These are phyloP conservation scores for Pseudococcus viburni DNA, from an alignment of 2,888 invertebrate genomes.

Conservation along the genomic window DNA sequence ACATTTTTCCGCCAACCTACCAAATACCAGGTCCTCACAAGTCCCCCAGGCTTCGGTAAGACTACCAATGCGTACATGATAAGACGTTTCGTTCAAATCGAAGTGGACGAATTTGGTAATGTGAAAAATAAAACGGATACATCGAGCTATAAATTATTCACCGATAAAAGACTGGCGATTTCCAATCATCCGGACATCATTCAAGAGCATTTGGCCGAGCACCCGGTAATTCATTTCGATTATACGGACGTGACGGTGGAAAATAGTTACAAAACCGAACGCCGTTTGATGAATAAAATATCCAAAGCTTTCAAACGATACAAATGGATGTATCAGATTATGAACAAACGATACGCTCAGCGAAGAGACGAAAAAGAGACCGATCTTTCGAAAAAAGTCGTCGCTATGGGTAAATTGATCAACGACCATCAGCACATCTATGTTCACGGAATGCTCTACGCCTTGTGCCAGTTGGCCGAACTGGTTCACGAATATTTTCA, in stretches of 20 bases:
- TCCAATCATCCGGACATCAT: neutral
- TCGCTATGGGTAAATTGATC: neutral
- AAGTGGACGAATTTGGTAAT: neutral
- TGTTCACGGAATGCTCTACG: neutral
- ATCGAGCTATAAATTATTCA: conserved; percentile 2
- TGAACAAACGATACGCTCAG: neutral
- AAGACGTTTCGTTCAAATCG: neutral
- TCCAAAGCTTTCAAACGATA: conserved; percentile 7
- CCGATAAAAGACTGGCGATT: neutral
- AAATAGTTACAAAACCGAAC: neutral
- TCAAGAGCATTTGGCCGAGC: neutral
- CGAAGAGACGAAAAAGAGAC: neutral
- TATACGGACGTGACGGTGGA: neutral
- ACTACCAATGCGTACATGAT: neutral
- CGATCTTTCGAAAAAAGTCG: neutral
- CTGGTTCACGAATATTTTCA: neutral
- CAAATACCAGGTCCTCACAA: neutral
- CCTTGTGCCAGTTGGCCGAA: conserved; percentile 12
- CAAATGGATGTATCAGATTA: neutral
- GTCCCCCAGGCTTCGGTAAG: neutral
- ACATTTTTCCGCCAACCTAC: neutral
- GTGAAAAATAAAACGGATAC: neutral
- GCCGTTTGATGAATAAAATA: neutral
- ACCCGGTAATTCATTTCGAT: neutral
- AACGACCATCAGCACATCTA: neutral